Conservation (phyloP, 2,888 invertebrate genomes). For the Eutolmus rufibarbis region DNA sequence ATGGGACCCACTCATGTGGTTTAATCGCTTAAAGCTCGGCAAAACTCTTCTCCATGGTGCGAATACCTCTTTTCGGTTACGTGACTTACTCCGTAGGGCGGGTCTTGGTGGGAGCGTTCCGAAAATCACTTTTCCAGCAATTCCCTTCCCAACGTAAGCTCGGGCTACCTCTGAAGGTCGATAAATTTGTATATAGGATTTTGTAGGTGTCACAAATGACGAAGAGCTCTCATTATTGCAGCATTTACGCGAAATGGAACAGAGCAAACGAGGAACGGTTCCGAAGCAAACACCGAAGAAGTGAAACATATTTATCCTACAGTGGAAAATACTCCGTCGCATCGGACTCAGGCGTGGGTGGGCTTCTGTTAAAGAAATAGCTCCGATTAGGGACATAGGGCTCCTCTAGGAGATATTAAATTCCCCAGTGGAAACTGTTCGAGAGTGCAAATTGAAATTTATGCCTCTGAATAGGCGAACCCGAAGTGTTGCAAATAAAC, state of each 20-base stretch:
- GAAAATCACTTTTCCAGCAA: background rate
- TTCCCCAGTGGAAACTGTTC: slow-evolving; percentile 31
- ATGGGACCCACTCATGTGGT: background rate
- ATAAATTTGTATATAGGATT: slow-evolving; percentile 13
- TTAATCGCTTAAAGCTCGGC: background rate
- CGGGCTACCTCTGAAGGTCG: background rate
- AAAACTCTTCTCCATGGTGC: background rate
- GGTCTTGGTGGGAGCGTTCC: background rate
- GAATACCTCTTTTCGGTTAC: background rate
- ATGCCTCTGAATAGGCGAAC: slow-evolving; percentile 1
- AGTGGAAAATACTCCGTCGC: background rate
- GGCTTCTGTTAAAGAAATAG: background rate
- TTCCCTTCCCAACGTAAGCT: background rate
- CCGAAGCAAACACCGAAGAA: slow-evolving; percentile 6
- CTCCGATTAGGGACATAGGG: background rate
- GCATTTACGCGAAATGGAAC: slow-evolving; percentile 28
- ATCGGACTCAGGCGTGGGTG: background rate
- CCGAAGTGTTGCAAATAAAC: slow-evolving; percentile 18
- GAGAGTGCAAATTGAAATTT: slow-evolving; percentile 39
- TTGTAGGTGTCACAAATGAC: slow-evolving; percentile 31
- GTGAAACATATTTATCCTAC: slow-evolving; percentile 9
- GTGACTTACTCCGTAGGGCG: background rate
- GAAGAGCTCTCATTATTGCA: slow-evolving; percentile 26
- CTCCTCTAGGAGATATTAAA: slow-evolving; percentile 22
- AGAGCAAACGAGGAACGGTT: background rate